Percentiles rank a stretch among this genome's conserved stretches.
These are phyloP conservation scores for Spinus olivaceus DNA, from an alignment of 2,797 vertebrate genomes.

Conservation along the genomic window DNA sequence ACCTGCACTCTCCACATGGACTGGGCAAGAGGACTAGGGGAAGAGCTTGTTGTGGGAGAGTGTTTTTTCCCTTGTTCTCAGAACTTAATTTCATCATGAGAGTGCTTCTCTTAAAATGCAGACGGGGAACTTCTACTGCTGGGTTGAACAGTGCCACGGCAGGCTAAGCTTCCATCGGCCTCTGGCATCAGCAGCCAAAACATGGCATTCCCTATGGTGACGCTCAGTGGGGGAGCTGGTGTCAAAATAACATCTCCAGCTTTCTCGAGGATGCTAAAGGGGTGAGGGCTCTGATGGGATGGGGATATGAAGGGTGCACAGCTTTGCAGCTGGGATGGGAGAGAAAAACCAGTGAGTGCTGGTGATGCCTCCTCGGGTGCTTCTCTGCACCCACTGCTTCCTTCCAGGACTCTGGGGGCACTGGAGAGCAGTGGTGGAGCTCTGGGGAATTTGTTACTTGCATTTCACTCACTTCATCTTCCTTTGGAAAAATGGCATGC, in stretches of 20 bases:
- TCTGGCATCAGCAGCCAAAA: background rate
- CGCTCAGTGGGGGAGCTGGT: background rate
- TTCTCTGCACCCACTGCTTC: background rate
- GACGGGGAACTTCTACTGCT: background rate
- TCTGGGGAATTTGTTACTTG: slow-evolving; percentile 58
- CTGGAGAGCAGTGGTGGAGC: background rate
- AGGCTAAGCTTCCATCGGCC: background rate
- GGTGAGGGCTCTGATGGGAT: background rate
- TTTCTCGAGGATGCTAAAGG: background rate
- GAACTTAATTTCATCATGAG: background rate
- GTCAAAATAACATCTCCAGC: background rate
- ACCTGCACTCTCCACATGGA: fast-evolving
- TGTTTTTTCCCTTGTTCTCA: background rate
- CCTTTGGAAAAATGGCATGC: background rate
- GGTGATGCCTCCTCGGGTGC: background rate
- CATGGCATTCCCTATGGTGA: fast-evolving
- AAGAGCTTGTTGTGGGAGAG: fast-evolving
- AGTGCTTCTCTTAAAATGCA: background rate
- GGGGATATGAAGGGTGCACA: background rate
- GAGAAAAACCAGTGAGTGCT: background rate
- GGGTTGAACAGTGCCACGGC: fast-evolving
- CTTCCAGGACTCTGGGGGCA: slow-evolving; percentile 6
- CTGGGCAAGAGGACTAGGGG: background rate
- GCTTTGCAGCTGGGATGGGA: background rate
- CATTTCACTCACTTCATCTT: slow-evolving; percentile 49